Percentiles rank a stretch among this genome's conserved stretches.
Conservation (phyloP, 92 coral and sea anemone genomes). For the Heteractis magnifica region DNA sequence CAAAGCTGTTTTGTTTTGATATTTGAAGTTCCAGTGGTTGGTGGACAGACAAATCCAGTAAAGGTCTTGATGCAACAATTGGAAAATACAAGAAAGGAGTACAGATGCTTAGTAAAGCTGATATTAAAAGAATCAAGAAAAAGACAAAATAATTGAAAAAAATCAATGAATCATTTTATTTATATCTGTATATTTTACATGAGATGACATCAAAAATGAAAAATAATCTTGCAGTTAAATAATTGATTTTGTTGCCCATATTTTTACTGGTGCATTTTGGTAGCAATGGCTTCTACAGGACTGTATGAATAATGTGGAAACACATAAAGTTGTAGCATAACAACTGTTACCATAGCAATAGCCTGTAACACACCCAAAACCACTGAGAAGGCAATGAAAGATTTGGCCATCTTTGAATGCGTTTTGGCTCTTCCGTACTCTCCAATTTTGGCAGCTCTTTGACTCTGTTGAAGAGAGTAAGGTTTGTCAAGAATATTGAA, state of each 20-base stretch:
- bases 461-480: constrained; percentile 32
- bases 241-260: not conserved
- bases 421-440: constrained; percentile 33
- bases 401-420: constrained; percentile 52
- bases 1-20: not conserved
- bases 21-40: constrained; percentile 50
- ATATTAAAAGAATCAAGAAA: constrained; percentile 69
- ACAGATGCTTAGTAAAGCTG: constrained; percentile 68
- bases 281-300: not conserved
- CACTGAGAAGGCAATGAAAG: constrained; percentile 40
- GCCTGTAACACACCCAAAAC: constrained; percentile 52
- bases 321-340: constrained; percentile 52
- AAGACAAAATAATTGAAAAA: constrained; percentile 30
- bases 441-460: constrained; percentile 37
- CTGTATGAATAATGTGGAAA: constrained; percentile 28
- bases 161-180: not conserved
- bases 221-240: too few species aligned
- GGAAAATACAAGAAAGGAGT: constrained; percentile 90
- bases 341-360: constrained; percentile 57
- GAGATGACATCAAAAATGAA: too few species aligned
- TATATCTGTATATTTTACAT: not conserved
- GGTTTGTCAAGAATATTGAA: not conserved
- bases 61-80: constrained; percentile 66
- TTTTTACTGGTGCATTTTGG: not conserved
- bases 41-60: constrained; percentile 85